A percentile compares a stretch with the other conserved stretches of the same genome.
Conservation (phyloP, 2,797 vertebrate species). For the Pangasius sanitwongsei region DNA sequence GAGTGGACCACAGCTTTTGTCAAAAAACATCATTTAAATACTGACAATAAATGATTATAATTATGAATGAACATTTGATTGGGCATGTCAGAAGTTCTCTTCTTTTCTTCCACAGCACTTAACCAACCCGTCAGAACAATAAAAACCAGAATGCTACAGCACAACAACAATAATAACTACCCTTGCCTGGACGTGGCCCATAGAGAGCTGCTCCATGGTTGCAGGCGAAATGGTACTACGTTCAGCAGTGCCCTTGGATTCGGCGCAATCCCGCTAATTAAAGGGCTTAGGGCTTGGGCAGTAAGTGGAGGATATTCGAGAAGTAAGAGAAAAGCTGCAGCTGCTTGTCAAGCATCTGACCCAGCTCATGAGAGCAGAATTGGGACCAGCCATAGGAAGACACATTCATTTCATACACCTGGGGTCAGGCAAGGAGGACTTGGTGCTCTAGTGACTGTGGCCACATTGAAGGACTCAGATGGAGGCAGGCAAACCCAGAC, state of each 20-base stretch:
- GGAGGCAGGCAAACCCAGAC: slow-evolving; percentile 78
- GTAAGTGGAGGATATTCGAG: slow-evolving; percentile 69
- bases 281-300: slow-evolving; percentile 77
- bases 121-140: slow-evolving; percentile 31
- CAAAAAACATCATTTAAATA: neutral
- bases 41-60: neutral
- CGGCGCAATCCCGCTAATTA: slow-evolving; percentile 72
- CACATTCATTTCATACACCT: slow-evolving; percentile 30
- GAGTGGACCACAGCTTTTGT: neutral
- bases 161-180: slow-evolving; percentile 84
- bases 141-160: slow-evolving; percentile 73
- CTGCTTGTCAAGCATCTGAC: slow-evolving; percentile 56
- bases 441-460: slow-evolving; percentile 77
- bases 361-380: slow-evolving; percentile 46
- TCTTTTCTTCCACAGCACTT: slow-evolving; percentile 39
- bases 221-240: slow-evolving; percentile 65
- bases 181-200: slow-evolving; percentile 71
- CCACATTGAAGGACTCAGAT: slow-evolving; percentile 77
- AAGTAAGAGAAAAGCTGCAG: slow-evolving; percentile 65
- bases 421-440: slow-evolving; percentile 65
- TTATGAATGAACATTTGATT: neutral
- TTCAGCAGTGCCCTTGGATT: slow-evolving; percentile 74
- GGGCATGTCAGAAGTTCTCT: neutral
- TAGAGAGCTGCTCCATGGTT: slow-evolving; percentile 69
- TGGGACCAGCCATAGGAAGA: slow-evolving; percentile 38